Percentiles rank a stretch among this genome's conserved stretches.
phyloP scores from a whole-genome alignment of 1,140 invertebrate species.

The Whitmania pigra region DNA sequence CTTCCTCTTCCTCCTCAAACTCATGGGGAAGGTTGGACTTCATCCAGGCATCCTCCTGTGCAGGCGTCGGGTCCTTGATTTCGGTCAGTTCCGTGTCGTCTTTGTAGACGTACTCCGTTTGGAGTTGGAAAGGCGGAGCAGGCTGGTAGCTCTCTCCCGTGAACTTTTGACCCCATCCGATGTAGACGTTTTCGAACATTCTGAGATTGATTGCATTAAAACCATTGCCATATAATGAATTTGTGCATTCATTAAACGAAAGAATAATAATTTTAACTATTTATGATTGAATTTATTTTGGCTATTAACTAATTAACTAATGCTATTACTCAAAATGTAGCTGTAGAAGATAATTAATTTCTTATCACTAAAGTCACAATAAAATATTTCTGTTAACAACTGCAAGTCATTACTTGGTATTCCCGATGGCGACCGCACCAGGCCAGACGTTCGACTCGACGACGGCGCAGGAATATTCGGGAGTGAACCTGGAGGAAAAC shows the following conservation, averaged over 20 bases:
- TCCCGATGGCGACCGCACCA: slow-evolving; percentile 41
- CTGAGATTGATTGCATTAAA: slow-evolving; percentile 25
- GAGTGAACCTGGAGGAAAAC: slow-evolving; percentile 37
- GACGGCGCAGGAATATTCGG: slow-evolving; percentile 40
- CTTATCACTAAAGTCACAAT: slow-evolving; percentile 37
- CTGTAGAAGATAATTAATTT: slow-evolving; percentile 35
- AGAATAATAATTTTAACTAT: no score
- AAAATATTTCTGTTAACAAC: slow-evolving; percentile 42
- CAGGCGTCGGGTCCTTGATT: background rate
- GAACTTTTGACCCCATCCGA: slow-evolving; percentile 67
- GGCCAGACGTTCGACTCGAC: slow-evolving; percentile 43
- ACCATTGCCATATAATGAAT: background rate
- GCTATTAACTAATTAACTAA: no score
- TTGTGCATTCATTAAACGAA: no score
- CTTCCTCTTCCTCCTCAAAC: background rate
- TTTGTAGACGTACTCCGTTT: slow-evolving; percentile 29
- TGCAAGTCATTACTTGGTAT: slow-evolving; percentile 33
- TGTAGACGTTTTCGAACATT: slow-evolving; percentile 60
- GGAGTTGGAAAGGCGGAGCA: slow-evolving; percentile 46
- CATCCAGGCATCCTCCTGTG: background rate
- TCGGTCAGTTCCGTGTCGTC: background rate
- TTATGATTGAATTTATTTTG: no score
- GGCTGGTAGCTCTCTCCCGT: slow-evolving; percentile 58
- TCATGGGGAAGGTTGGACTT: background rate
- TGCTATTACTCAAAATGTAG: slow-evolving; percentile 33